phyloP scores from a whole-genome alignment of 2,113 vertebrate genomes.

The western clawed frog (Xenopus tropicalis) region DNA sequence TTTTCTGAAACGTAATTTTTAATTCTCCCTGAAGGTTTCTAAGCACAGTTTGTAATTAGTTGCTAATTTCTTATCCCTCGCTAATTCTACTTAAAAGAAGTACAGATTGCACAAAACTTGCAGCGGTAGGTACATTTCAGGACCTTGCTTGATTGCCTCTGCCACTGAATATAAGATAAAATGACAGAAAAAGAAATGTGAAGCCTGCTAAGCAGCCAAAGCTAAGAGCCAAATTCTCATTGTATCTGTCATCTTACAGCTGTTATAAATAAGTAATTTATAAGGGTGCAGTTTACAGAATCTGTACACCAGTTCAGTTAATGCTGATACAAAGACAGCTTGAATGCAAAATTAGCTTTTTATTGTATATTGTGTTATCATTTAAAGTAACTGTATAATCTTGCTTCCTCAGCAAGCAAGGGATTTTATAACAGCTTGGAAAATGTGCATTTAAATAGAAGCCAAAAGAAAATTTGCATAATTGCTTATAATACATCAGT shows the following conservation, averaged over 20 bases:
- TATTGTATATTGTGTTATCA: constrained; percentile 53
- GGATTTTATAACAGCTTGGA: constrained; percentile 48
- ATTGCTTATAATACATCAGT: constrained; percentile 55
- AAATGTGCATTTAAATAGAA: constrained; percentile 52
- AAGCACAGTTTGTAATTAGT: not conserved
- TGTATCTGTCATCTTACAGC: constrained; percentile 48
- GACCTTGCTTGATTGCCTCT: not conserved
- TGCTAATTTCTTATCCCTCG: not conserved
- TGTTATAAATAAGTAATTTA: constrained; percentile 64
- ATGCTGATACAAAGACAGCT: constrained; percentile 59
- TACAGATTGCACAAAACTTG: not conserved
- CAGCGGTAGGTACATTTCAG: not conserved
- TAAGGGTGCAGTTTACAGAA: constrained; percentile 57
- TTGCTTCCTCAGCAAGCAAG: constrained; percentile 58
- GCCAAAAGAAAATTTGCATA: constrained; percentile 48
- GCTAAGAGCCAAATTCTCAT: constrained; percentile 10
- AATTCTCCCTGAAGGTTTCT: not conserved
- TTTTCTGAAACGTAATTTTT: too few species aligned
- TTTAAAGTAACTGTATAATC: constrained; percentile 52
- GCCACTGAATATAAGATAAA: constrained; percentile 41
- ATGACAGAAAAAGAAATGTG: constrained; percentile 4
- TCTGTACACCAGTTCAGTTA: constrained; percentile 47
- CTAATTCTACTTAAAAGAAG: not conserved
- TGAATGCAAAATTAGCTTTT: constrained; percentile 63
- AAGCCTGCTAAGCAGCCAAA: constrained; percentile 13